Evolutionary conservation across 2,797 vertebrate genomes (phyloP), one percentile per base, ranked within the genome.

Genomic region (Pangasius sanitwongsei): DNA sequence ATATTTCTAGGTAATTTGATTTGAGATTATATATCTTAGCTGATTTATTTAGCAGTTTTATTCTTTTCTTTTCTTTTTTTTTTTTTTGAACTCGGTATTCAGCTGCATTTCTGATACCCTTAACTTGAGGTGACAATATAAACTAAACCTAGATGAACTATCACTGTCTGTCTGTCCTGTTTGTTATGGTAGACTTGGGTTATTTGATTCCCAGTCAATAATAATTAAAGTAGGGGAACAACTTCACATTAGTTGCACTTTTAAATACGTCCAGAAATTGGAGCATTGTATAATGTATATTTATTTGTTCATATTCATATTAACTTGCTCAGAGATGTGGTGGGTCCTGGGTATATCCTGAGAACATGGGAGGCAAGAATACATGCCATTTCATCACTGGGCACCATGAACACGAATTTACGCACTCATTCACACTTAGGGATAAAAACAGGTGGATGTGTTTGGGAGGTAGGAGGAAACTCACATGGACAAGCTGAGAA

Each of bases 31-130:
- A 53, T 83, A 88, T 74, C 78, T 89, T 34, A 78, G 57, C 72
- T 86, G 41, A 75, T 90, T 90, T 90, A 90, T 91, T 88, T 90
- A 31, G 87, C 90, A 86, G 18, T 28, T 90, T 80, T 87, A 16
- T 78, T 86, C 20, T 72, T 85, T 31, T 34, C 6, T 34, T 85
- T 65, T 31, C 2, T 67, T 85, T 16, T 55, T 55, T 34, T 28
- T 41, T 86, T 81, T 78, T 81, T 85, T 70, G 83, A 88, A 90
- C 67, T 90, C 87, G 55, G 87, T 91, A 91, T 91, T 87, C 87
- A 90, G 87, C 80, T 90, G 77, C 90, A 87, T 91, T 87, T 92
- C 91, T 91, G 88, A 72, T 91, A 86, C 88, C 87, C 89, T 65
- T 88, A 87, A 88, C 44, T 65, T 86, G 86, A 85, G 65, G 88